These are phyloP conservation scores for Salvelinus sp. DNA, from an alignment of 2,113 vertebrate genomes.

Conservation along the genomic window DNA sequence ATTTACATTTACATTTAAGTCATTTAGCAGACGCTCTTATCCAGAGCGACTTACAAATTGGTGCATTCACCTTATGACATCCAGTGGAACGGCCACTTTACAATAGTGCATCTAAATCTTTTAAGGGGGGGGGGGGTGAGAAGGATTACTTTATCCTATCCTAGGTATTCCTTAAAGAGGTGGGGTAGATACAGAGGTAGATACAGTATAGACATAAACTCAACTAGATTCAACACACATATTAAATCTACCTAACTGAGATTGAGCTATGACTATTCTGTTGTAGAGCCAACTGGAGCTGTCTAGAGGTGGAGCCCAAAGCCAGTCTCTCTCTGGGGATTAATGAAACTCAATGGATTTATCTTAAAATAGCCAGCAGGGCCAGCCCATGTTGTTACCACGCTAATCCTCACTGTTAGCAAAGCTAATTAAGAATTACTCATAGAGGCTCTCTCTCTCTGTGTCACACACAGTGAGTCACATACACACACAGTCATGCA, in stretches of 20 bases:
- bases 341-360: conserved; percentile 38
- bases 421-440: conserved; percentile 40
- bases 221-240: no score
- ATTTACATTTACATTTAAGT: no score
- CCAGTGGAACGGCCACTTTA: no score
- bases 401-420: conserved; percentile 46
- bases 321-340: conserved; percentile 38
- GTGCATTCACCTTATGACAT: no score
- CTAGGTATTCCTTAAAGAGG: no score
- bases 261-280: neutral
- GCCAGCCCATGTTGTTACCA: conserved; percentile 17
- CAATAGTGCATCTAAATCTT: no score
- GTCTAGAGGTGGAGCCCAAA: conserved; percentile 5
- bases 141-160: no score
- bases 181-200: no score
- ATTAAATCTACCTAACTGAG: neutral
- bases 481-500: neutral
- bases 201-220: no score
- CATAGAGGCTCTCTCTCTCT: neutral
- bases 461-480: neutral
- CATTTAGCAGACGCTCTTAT: no score
- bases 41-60: no score
- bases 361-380: conserved; percentile 26
- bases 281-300: conserved; percentile 7
- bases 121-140: no score